These are phyloP conservation scores for Coptotermes formosanus DNA, from an alignment of 1,140 invertebrate species.

Conservation along the genomic window DNA sequence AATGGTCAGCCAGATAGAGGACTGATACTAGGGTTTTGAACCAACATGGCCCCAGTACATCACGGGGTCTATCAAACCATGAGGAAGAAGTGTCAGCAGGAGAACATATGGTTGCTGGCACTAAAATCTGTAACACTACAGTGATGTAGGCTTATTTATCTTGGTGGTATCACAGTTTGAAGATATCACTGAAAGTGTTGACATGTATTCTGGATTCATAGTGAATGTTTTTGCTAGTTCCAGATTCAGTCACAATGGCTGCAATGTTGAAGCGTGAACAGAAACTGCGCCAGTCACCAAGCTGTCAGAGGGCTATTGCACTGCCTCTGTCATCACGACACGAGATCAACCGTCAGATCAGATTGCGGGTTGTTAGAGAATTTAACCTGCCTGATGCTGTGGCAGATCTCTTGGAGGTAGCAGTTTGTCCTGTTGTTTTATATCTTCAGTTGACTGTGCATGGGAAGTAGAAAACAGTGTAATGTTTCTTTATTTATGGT, in stretches of 20 bases:
- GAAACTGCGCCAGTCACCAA: constrained; percentile 76
- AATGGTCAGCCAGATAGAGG: too few relatives aligned
- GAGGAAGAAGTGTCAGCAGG: too few relatives aligned
- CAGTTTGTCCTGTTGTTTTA: not conserved
- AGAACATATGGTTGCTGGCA: too few relatives aligned
- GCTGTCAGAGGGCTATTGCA: constrained; percentile 72
- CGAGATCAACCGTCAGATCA: constrained; percentile 67
- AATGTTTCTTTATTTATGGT: too few relatives aligned
- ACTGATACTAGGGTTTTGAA: too few relatives aligned
- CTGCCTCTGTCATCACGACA: constrained; percentile 73
- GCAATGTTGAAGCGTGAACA: constrained; percentile 84
- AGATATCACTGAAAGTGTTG: too few relatives aligned
- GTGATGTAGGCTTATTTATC: too few relatives aligned
- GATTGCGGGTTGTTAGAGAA: constrained; percentile 86
- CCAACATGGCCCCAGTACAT: too few relatives aligned
- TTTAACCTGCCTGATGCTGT: constrained; percentile 91
- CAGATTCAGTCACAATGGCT: constrained; percentile 70
- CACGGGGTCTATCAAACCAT: too few relatives aligned
- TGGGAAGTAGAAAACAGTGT: not conserved
- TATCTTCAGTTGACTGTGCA: not conserved
- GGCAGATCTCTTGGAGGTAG: constrained; percentile 74
- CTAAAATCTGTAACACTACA: too few relatives aligned
- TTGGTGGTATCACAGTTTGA: too few relatives aligned
- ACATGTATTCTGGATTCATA: not conserved
- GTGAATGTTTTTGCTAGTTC: constrained; percentile 51